These are phyloP conservation scores for Parnassius mnemosyne DNA, from an alignment of 2,888 invertebrate species.

Conservation along the genomic window DNA sequence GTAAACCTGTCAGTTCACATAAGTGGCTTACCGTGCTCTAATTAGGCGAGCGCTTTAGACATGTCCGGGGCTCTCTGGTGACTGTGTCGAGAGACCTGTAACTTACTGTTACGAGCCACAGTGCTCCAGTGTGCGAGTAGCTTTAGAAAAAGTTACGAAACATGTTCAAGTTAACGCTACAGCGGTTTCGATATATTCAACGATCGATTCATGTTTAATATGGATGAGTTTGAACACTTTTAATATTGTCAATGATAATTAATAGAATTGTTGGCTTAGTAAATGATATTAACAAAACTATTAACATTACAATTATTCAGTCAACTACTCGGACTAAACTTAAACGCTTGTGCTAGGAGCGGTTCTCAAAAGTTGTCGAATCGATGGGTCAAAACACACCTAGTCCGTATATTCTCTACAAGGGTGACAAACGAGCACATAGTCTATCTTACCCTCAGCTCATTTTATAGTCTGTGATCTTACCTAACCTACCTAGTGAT, in stretches of 20 bases:
- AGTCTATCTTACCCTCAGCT: too few species aligned
- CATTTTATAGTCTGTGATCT: too few species aligned
- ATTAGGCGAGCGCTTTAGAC: conserved; percentile 33
- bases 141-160: conserved; percentile 8
- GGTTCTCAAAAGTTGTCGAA: too few species aligned
- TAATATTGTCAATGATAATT: conserved; percentile 7
- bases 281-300: too few species aligned
- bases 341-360: too few species aligned
- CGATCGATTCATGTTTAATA: conserved; percentile 10
- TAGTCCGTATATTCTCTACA: too few species aligned
- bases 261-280: background rate
- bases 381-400: too few species aligned
- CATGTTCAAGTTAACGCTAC: background rate
- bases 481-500: too few species aligned
- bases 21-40: conserved; percentile 34
- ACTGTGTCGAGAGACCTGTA: conserved; percentile 33
- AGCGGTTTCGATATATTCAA: background rate
- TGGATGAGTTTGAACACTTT: conserved; percentile 2
- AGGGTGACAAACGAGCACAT: too few species aligned
- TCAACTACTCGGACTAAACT: too few species aligned
- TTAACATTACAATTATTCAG: too few species aligned
- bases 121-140: conserved; percentile 16
- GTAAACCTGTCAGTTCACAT: conserved; percentile 34
- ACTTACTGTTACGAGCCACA: conserved; percentile 27
- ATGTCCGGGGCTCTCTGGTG: conserved; percentile 28